These are phyloP conservation scores for Oceanites oceanicus DNA, from an alignment of 2,113 vertebrate genomes.

Conservation along the genomic window DNA sequence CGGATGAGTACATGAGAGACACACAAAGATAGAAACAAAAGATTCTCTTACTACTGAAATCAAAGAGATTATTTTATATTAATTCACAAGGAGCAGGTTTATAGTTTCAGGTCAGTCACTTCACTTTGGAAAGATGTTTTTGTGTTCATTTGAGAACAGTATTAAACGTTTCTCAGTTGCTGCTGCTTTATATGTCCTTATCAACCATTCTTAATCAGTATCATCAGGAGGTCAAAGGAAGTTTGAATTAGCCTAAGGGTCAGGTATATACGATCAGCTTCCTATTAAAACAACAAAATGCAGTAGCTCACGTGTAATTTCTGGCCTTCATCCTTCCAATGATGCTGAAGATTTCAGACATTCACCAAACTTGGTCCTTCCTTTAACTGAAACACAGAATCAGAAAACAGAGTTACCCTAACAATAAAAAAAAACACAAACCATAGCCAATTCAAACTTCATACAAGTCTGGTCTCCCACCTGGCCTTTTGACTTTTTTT, in stretches of 20 bases:
- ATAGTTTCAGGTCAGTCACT: neutral
- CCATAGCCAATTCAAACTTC: neutral
- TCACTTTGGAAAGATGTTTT: neutral
- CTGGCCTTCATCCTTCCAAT: neutral
- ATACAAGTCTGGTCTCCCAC: neutral
- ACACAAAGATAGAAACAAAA: neutral
- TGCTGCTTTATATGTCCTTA: neutral
- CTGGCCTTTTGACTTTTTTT: rapidly evolving
- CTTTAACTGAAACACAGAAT: neutral
- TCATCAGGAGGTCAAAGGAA: neutral
- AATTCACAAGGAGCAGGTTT: neutral
- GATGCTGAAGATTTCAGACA: neutral
- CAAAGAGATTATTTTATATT: neutral
- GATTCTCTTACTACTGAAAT: neutral
- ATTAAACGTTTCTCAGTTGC: neutral
- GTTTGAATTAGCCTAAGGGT: neutral
- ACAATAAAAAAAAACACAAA: neutral
- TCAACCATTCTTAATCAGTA: neutral
- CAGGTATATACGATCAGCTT: neutral
- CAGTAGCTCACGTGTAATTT: neutral
- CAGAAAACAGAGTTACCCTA: neutral
- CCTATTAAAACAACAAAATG: neutral
- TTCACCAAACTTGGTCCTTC: neutral
- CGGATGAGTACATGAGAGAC: neutral
- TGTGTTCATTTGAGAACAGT: neutral